phyloP scores from a whole-genome alignment of 2,797 vertebrate genomes.

The Falco biarmicus region DNA sequence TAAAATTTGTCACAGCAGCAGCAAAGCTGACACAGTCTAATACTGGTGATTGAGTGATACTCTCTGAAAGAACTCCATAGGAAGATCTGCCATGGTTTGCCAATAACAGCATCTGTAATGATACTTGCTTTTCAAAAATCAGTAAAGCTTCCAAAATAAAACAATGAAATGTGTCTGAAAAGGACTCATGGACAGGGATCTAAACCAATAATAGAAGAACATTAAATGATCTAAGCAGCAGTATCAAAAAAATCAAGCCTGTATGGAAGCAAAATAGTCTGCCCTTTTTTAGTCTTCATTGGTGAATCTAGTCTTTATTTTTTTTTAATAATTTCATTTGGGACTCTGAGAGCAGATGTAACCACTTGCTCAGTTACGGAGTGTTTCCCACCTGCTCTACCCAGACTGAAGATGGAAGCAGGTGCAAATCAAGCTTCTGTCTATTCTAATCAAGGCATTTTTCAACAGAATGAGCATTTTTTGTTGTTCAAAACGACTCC shows the following conservation, averaged over 20 bases:
- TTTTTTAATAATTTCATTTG: conserved; percentile 30
- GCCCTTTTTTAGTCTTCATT: background rate
- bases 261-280: background rate
- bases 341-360: conserved; percentile 32
- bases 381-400: conserved; percentile 8
- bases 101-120: background rate
- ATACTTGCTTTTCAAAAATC: background rate
- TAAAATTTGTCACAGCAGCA: conserved; percentile 4
- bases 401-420: background rate
- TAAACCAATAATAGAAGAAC: background rate
- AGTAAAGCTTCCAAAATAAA: background rate
- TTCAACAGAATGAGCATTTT: background rate
- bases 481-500: background rate
- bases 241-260: background rate
- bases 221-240: background rate
- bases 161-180: background rate
- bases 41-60: background rate
- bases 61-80: background rate
- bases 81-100: background rate
- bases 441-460: background rate
- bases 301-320: conserved; percentile 28
- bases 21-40: background rate
- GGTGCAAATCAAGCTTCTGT: conserved; percentile 34
- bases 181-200: background rate
- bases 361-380: conserved; percentile 14